phyloP scores from a whole-genome alignment of 2,797 vertebrate species.

The Lutjanus argentimaculatus region DNA sequence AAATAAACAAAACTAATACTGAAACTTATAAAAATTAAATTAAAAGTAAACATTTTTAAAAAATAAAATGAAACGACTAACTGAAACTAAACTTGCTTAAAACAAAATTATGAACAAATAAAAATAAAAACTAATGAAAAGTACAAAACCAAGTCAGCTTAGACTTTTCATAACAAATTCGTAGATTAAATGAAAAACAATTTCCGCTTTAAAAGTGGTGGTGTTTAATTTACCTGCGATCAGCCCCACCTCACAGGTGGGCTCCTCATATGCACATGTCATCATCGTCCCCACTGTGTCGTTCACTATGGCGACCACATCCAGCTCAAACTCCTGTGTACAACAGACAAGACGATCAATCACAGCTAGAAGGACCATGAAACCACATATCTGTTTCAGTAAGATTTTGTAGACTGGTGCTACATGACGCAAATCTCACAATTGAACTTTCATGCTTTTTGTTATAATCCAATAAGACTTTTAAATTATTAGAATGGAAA shows the following conservation, averaged over 20 bases:
- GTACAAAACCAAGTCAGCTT: neutral
- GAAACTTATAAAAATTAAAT: too few relatives aligned
- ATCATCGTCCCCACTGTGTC: constrained; percentile 99
- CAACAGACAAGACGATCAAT: neutral
- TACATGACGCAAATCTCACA: neutral
- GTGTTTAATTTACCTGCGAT: constrained; percentile 90
- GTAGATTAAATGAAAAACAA: neutral
- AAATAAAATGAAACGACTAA: too few relatives aligned
- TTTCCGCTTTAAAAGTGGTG: neutral
- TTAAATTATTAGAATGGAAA: neutral
- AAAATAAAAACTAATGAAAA: too few relatives aligned
- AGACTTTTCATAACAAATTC: neutral
- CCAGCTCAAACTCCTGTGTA: constrained; percentile 96
- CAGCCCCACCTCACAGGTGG: constrained; percentile 96
- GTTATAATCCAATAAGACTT: neutral
- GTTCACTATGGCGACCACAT: constrained; percentile 97
- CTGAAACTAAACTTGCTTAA: too few relatives aligned
- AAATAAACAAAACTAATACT: too few relatives aligned
- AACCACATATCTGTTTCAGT: neutral
- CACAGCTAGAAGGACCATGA: neutral
- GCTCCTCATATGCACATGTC: constrained; percentile 99
- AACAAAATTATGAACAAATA: too few relatives aligned
- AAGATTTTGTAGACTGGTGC: neutral
- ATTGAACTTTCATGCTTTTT: constrained; percentile 26
- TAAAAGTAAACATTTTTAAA: too few relatives aligned